phyloP scores from a whole-genome alignment of 2,888 invertebrate genomes.

The Synergus itoensis region DNA sequence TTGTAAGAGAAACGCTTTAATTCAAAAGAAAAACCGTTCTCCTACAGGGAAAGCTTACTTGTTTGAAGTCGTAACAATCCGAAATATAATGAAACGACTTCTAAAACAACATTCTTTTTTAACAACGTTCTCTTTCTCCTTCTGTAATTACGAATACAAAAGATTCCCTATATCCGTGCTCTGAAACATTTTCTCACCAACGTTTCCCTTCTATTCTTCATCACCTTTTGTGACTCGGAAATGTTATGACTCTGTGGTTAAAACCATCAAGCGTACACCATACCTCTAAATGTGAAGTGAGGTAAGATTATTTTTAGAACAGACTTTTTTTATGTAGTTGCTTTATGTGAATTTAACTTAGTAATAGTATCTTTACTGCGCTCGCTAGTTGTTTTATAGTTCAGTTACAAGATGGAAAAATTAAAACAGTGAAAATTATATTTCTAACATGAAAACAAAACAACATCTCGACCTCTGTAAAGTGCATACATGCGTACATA shows the following conservation, averaged over 20 bases:
- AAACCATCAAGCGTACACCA: background rate
- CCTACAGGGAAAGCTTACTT: background rate
- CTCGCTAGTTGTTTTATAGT: constrained; percentile 3
- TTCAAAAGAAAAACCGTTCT: background rate
- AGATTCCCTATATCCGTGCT: background rate
- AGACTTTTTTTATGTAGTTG: background rate
- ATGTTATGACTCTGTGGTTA: constrained; percentile 2
- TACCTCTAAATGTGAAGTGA: background rate
- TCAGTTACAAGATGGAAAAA: background rate
- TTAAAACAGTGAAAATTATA: constrained; percentile 20
- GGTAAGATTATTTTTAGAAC: constrained; percentile 21
- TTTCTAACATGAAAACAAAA: background rate
- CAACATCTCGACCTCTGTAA: background rate
- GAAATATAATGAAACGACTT: background rate
- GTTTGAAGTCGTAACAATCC: constrained; percentile 1
- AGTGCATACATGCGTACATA: background rate
- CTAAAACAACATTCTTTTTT: background rate
- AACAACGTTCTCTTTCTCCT: background rate
- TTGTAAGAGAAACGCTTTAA: background rate
- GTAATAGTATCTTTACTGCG: background rate
- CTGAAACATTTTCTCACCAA: constrained; percentile 25
- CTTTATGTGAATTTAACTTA: constrained; percentile 25
- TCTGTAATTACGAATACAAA: constrained; percentile 24
- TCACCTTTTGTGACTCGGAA: constrained; percentile 3
- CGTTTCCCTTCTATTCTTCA: constrained; percentile 17